Percentiles rank a stretch among this genome's conserved stretches.
Conservation (phyloP, 2,888 invertebrate genomes). For the Hemaris fuciformis region DNA sequence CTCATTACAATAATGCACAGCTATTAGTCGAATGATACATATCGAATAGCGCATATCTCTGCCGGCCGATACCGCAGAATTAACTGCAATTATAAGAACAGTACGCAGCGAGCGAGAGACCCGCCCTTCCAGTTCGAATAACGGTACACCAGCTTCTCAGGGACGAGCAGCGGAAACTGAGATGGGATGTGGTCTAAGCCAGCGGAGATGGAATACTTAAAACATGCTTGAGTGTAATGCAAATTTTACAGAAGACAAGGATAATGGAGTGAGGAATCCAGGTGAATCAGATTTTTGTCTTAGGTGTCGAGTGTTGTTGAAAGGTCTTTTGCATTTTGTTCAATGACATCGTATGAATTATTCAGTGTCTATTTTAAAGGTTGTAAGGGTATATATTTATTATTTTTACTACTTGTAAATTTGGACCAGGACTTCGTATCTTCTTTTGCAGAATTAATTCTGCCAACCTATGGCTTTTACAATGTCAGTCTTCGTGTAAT, state of each 20-base stretch:
- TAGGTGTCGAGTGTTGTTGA: no score
- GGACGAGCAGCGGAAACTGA: slow-evolving; percentile 58
- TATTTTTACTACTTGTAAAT: no score
- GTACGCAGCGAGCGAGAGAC: slow-evolving; percentile 50
- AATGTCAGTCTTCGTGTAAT: no score
- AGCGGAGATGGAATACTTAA: neutral
- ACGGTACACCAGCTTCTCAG: slow-evolving; percentile 60
- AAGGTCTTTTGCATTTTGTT: no score
- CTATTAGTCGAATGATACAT: slow-evolving; percentile 27
- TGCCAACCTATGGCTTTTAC: no score
- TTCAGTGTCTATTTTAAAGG: no score
- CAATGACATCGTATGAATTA: no score
- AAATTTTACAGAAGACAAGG: neutral
- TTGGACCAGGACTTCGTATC: no score
- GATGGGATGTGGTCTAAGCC: slow-evolving; percentile 21
- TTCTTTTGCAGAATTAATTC: no score
- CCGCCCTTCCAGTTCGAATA: slow-evolving; percentile 55
- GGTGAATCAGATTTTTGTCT: no score
- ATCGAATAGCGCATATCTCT: slow-evolving; percentile 42
- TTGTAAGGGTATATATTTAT: no score
- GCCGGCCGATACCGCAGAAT: slow-evolving; percentile 54
- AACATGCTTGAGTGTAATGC: neutral
- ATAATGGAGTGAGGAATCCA: no score
- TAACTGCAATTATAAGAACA: slow-evolving; percentile 78
- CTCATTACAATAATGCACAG: slow-evolving; percentile 28